These are phyloP conservation scores for Serranus cabrilla DNA, from an alignment of 2,797 vertebrate genomes.

Conservation along the genomic window DNA sequence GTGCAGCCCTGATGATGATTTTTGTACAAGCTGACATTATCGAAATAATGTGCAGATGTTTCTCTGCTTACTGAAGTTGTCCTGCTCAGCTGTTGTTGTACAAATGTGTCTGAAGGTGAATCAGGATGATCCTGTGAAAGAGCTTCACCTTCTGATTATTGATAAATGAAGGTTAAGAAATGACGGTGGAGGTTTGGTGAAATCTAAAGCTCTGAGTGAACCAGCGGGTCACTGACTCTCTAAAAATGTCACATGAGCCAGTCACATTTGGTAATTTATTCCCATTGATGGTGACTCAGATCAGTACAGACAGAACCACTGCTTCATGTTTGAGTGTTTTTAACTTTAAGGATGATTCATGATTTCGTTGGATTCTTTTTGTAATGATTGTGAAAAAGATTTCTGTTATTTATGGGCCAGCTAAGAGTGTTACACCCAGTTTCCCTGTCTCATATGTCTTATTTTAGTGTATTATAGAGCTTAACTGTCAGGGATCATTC, in stretches of 20 bases:
- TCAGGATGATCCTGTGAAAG: neutral
- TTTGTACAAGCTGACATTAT: neutral
- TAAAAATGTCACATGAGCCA: constrained; percentile 38
- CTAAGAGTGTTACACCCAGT: too few relatives aligned
- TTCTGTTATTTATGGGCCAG: too few relatives aligned
- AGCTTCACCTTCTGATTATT: neutral
- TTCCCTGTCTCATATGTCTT: too few relatives aligned
- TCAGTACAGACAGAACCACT: neutral
- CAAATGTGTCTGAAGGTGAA: neutral
- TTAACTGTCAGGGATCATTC: too few relatives aligned
- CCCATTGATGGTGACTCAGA: neutral
- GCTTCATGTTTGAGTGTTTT: neutral
- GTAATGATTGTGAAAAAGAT: too few relatives aligned
- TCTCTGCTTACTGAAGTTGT: neutral
- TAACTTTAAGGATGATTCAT: neutral
- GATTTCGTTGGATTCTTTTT: too few relatives aligned
- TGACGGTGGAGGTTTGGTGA: constrained; percentile 29
- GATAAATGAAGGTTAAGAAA: constrained; percentile 21
- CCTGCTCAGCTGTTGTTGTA: neutral
- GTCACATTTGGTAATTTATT: neutral
- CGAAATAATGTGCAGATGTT: neutral
- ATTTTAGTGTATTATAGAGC: too few relatives aligned
- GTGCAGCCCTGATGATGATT: neutral
- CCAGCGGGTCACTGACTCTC: neutral
- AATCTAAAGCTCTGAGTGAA: constrained; percentile 45